These are phyloP conservation scores for Stenolophus ochropezus DNA, from an alignment of 2,888 invertebrate genomes.

Conservation along the genomic window DNA sequence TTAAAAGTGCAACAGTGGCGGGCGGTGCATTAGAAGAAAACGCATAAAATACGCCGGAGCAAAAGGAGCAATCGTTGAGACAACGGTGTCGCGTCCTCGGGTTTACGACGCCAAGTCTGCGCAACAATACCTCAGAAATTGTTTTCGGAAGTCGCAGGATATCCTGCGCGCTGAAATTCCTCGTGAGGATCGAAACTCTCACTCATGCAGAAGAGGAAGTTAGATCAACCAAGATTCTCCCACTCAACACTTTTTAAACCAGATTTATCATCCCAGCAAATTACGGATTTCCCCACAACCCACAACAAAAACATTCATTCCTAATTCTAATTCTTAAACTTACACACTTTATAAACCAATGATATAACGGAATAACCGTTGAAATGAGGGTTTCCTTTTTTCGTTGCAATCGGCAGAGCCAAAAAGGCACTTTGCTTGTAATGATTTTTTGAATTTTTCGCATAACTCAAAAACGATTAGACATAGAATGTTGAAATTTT, in stretches of 20 bases:
- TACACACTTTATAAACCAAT: no score
- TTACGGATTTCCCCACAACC: background rate
- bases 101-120: slow-evolving; percentile 68
- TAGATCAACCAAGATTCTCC: slow-evolving; percentile 5
- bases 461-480: no score
- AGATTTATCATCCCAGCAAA: background rate
- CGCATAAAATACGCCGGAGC: slow-evolving; percentile 11
- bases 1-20: background rate
- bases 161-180: slow-evolving; percentile 43
- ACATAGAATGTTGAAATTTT: no score
- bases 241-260: background rate
- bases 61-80: slow-evolving; percentile 9
- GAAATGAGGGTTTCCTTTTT: no score
- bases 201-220: slow-evolving; percentile 42
- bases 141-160: slow-evolving; percentile 64
- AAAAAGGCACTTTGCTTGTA: no score
- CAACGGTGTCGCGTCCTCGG: slow-evolving; percentile 61
- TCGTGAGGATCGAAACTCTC: background rate
- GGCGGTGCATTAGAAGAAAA: slow-evolving; percentile 4
- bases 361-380: no score
- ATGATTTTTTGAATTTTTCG: no score
- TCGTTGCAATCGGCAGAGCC: no score
- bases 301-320: background rate
- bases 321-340: no score
- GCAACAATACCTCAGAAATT: slow-evolving; percentile 67